Evolutionary conservation across 1,140 invertebrate genomes (phyloP).

Genomic region (Dryas iulia): DNA sequence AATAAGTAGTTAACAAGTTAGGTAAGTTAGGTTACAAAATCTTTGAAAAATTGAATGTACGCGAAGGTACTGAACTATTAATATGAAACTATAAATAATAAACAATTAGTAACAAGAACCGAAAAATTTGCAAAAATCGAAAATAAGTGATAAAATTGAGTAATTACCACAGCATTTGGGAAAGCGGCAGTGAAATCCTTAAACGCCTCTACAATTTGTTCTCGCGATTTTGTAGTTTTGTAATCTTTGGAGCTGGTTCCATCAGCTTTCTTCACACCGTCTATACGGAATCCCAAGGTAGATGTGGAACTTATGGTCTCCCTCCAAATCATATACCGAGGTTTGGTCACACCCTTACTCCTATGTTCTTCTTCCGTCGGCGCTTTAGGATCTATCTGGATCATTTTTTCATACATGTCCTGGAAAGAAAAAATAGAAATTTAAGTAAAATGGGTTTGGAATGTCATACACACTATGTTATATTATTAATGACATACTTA

Average conservation of each 20-base stretch:
- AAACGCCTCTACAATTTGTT: slow-evolving; percentile 91
- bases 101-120: too few relatives aligned
- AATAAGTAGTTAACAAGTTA: too few relatives aligned
- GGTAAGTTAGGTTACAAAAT: too few relatives aligned
- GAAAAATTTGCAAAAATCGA: too few relatives aligned
- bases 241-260: slow-evolving; percentile 96
- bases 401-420: slow-evolving; percentile 99
- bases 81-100: too few relatives aligned
- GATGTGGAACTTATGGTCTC: slow-evolving; percentile 98
- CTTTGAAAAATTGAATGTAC: too few relatives aligned
- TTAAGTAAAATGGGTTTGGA: too few relatives aligned
- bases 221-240: slow-evolving; percentile 94
- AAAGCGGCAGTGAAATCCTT: slow-evolving; percentile 91
- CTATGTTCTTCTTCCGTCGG: slow-evolving; percentile 94
- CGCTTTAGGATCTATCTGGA: slow-evolving; percentile 94
- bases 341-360: slow-evolving; percentile 95
- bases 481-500: too few relatives aligned
- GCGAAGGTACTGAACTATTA: too few relatives aligned
- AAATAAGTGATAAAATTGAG: neutral
- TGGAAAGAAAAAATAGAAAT: slow-evolving; percentile 66
- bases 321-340: slow-evolving; percentile 98
- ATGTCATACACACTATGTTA: too few relatives aligned
- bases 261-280: slow-evolving; percentile 94
- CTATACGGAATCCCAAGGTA: slow-evolving; percentile 96
- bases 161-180: slow-evolving; percentile 88